Conservation (phyloP, 2,113 vertebrate species). For the Chloropsis hardwickii region DNA sequence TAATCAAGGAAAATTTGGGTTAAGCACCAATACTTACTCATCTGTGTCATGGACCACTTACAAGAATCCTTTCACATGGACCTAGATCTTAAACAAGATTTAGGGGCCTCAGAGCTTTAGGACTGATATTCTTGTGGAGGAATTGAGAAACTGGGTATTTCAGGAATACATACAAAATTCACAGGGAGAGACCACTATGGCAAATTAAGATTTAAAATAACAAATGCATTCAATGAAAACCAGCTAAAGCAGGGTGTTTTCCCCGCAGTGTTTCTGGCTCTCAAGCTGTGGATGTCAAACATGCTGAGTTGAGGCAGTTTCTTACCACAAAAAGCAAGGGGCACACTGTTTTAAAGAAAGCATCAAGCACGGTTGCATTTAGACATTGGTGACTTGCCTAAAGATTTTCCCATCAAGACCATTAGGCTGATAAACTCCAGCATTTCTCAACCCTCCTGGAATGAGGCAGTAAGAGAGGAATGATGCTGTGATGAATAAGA, state of each 20-base stretch:
- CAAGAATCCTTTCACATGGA: background rate
- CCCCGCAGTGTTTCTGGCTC: background rate
- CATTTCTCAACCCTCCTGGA: background rate
- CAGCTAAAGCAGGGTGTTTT: background rate
- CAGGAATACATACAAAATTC: background rate
- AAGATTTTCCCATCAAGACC: background rate
- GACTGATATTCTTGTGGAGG: fast-evolving
- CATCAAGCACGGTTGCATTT: background rate
- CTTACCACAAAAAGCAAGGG: background rate
- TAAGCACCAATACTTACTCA: background rate
- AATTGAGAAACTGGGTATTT: background rate
- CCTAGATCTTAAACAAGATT: background rate
- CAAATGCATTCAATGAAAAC: background rate
- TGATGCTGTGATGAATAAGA: background rate
- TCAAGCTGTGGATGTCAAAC: background rate
- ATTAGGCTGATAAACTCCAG: background rate
- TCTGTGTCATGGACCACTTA: background rate
- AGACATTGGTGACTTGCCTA: background rate
- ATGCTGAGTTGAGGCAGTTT: background rate
- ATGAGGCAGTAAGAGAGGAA: background rate
- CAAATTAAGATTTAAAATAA: background rate
- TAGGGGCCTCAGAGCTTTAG: background rate
- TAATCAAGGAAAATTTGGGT: background rate
- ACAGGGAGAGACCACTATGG: background rate
- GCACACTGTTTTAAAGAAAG: background rate